Evolutionary conservation across 2,113 vertebrate species (phyloP), one percentile per base, ranked within the genome.

Genomic region (Zosterops hypoxanthus): DNA sequence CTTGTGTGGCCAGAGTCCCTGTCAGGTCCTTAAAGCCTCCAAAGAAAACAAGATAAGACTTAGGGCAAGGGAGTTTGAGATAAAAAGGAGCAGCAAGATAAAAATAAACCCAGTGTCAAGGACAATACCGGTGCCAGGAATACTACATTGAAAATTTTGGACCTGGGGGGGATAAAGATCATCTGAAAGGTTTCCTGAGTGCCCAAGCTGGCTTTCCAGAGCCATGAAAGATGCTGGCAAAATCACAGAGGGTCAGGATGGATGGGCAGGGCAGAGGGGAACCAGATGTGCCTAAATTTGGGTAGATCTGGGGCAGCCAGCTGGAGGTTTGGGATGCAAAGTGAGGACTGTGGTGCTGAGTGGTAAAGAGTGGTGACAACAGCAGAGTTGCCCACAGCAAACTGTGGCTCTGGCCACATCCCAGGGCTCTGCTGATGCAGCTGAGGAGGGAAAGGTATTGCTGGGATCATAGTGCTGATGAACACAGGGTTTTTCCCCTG

Each of bases 301-400:
- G 33, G 59, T 15, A 10, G 28, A 34, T 28, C 11, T 72, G 83
- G 52, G 49, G 1, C 34, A 22, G 31, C 13, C 2, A 14, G 70
- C 18, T 39, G 56, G 0, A 16, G 33, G 41, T 22, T 24, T 39
- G 76, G 59, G 34, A 8, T 2, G 3, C 20, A 77, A 41, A 0
- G 2, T 0, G 59, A 39, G 57, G 15, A 55, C 0, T 26, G 26
- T 4, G 4, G 49, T 2, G 6, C 41, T 2, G 4, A 12, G 16
- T 1, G 4, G 41, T 9, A 47, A 34, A 47, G 49, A 47, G 36
- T 0, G 0, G 11, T 3, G 14, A 31, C 34, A 71, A 6, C 6
- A 7, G 15, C 39, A 39, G 39, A 39, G 39, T 39, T 16, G 24
- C 24, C 55, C 1, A 4, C 3, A 6, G 6, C 1, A 5, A 15